Percentiles rank a stretch among this genome's conserved stretches.
Evolutionary conservation across 2,888 invertebrate genomes (phyloP).

Genomic region (Machimus atricapillus): DNA sequence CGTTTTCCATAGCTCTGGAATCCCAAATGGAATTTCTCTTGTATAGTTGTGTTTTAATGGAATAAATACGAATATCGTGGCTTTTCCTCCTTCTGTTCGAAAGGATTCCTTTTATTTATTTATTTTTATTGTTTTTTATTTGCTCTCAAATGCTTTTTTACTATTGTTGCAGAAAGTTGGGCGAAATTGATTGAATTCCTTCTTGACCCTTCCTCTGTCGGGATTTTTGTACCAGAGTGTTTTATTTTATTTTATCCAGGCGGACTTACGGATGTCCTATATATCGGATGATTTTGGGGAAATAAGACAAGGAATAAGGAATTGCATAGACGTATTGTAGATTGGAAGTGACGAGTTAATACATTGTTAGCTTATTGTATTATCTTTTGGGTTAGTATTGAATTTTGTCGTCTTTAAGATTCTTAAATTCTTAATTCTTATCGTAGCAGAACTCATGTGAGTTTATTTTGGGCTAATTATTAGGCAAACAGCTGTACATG

Average conservation of each 20-base stretch:
- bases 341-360: neutral
- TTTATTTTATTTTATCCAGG: neutral
- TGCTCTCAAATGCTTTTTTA: neutral
- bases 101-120: neutral
- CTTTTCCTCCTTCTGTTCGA: neutral
- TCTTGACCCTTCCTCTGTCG: neutral
- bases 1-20: neutral
- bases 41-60: slow-evolving; percentile 19
- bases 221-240: neutral
- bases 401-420: neutral
- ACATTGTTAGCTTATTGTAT: neutral
- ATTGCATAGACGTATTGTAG: neutral
- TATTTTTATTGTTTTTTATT: neutral
- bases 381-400: neutral
- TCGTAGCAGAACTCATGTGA: neutral
- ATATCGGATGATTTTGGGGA: neutral
- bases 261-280: neutral
- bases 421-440: neutral
- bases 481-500: neutral
- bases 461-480: neutral
- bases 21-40: neutral
- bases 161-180: neutral
- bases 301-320: neutral
- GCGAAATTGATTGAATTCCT: slow-evolving; percentile 1
- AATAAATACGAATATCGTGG: neutral